Percentiles rank a stretch among this genome's conserved stretches.
phyloP scores from a whole-genome alignment of 2,888 invertebrate species.

The Invenusta paracnida region DNA sequence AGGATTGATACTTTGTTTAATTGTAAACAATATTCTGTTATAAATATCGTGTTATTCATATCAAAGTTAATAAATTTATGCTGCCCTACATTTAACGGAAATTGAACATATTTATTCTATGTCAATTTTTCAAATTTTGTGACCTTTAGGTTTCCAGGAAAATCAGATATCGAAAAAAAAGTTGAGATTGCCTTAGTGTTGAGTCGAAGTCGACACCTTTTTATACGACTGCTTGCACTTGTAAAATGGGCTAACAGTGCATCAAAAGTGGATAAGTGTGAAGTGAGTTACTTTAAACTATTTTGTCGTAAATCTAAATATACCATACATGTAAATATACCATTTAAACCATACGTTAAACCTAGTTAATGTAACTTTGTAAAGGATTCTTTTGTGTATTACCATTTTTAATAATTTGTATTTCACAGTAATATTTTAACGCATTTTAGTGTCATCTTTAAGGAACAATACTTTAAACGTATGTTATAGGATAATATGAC shows the following conservation, averaged over 20 bases:
- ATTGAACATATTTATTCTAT: too few relatives aligned
- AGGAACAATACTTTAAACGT: too few relatives aligned
- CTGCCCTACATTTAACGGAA: too few relatives aligned
- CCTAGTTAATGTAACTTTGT: too few relatives aligned
- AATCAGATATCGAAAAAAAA: constrained; percentile 93
- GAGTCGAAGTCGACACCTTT: constrained; percentile 84
- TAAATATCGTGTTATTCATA: too few relatives aligned
- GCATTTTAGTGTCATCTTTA: too few relatives aligned
- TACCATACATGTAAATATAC: too few relatives aligned
- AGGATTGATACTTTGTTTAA: too few relatives aligned
- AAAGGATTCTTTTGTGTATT: not conserved
- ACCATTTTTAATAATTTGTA: not conserved
- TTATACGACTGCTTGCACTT: constrained; percentile 84
- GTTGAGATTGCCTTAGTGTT: constrained; percentile 92
- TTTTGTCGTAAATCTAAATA: constrained; percentile 36
- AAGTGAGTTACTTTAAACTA: constrained; percentile 65
- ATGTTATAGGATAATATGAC: constrained; percentile 21
- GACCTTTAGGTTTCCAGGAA: constrained; percentile 82
- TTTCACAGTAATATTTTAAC: not conserved
- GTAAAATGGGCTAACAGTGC: constrained; percentile 99
- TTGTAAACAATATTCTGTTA: too few relatives aligned
- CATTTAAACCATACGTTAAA: too few relatives aligned
- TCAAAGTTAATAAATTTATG: too few relatives aligned
- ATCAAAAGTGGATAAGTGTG: constrained; percentile 94
- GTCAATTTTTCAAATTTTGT: too few relatives aligned